Base-by-base conservation (phyloP, 1,140 invertebrate species). In the Aphis craccivora region DNA sequence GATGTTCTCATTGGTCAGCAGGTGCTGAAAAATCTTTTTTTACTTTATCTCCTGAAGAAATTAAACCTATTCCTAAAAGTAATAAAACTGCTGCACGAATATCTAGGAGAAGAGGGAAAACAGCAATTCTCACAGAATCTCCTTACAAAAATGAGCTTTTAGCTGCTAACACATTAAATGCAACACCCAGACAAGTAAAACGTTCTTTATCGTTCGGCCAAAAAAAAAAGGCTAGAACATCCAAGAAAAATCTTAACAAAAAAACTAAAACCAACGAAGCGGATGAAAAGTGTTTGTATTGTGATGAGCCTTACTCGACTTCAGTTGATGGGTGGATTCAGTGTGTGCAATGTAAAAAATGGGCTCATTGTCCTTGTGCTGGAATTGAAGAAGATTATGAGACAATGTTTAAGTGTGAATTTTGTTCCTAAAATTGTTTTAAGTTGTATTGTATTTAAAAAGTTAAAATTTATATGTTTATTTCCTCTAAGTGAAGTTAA, bases 61-160 rank as follows among this genome's bases (percentile, higher is more conserved):
- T 88, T 88, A 5, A n/a, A 35, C 86, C 45, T 35, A 88, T 88
- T 35, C 45, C 86, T 22, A 88, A 88, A 48, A 88, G 86, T 88
- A 88, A 88, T 88, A 89, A 89, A 53, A 53, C 87, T 35, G 23
- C 43, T 53, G 87, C 48, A 89, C 35, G 87, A 8, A 37, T 25
- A 89, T 89, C 48, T 20, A 89, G 18, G 22, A 89, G n/a, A 89
- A 89, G 22, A 89, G 87, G 48, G 14, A 89, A 89, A 89, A 35
- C 87, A 89, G 87, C 87, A 22, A 53, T 89, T 53, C n/a, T 89
- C n/a, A 89, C 48, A 23, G 48, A 89, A 53, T 53, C 87, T 3
- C n/a, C 87, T 8, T 89, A 89, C 87, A 89, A 89, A 89, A 89
- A 89, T 53, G 48, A 89, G n/a, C 87, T 88, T 53, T 25, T 53